Percentiles rank a stretch among this genome's conserved stretches.
Evolutionary conservation across 2,113 vertebrate species (phyloP).

Genomic region (Siniperca chuatsi): DNA sequence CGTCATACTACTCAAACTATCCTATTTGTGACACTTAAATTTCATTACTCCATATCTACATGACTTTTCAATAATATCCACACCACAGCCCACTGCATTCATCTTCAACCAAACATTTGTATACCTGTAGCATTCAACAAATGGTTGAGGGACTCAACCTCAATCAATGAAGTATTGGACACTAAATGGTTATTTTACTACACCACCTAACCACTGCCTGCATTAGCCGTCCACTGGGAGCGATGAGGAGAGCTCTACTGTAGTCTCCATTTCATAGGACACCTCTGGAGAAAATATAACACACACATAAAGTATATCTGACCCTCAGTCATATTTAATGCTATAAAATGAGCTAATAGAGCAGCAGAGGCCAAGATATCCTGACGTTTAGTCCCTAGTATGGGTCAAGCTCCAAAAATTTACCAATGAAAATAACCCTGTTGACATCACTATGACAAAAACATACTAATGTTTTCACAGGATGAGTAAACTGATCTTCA

Average conservation of each 20-base stretch:
- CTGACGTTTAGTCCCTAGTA: not conserved
- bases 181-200: not conserved
- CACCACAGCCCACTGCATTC: not conserved
- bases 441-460: not conserved
- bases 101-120: not conserved
- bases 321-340: slow-evolving; percentile 4
- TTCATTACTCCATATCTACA: not conserved
- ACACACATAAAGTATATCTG: not conserved
- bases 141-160: not conserved
- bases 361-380: not conserved
- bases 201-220: not conserved
- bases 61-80: not conserved
- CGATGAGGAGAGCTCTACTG: not conserved
- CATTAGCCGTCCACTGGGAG: not conserved
- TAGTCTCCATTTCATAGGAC: not conserved
- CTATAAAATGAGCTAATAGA: not conserved
- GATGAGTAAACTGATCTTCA: not conserved
- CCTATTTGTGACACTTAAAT: not conserved
- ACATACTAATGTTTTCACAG: not conserved
- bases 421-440: not conserved
- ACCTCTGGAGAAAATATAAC: not conserved
- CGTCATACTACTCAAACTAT: not conserved
- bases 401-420: not conserved
- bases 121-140: not conserved
- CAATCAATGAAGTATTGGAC: not conserved